Conservation (phyloP, 2,797 vertebrate genomes). For the Pangasius larnaudii region DNA sequence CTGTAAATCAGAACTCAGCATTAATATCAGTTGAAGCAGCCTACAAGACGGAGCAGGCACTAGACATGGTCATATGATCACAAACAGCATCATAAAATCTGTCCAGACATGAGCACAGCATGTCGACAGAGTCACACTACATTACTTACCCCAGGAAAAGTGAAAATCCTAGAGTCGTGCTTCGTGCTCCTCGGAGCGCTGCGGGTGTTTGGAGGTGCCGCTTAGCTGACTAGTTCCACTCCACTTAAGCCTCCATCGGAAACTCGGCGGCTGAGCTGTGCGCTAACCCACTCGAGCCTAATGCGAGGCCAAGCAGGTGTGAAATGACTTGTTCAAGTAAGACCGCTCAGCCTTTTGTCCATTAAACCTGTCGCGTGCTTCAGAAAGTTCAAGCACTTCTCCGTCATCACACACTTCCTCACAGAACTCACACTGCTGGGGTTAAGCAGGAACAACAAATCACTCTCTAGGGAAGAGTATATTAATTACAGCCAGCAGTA, state of each 20-base stretch:
- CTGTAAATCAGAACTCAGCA: not conserved
- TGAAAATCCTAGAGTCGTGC: constrained; percentile 14
- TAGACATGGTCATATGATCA: not conserved
- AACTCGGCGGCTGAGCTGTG: constrained; percentile 42
- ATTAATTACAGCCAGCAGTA: constrained; percentile 33
- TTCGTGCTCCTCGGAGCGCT: constrained; percentile 26
- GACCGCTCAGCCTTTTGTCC: constrained; percentile 46
- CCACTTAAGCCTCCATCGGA: constrained; percentile 52
- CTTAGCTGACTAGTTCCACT: constrained; percentile 50
- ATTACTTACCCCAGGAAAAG: constrained; percentile 44
- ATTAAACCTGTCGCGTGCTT: constrained; percentile 47
- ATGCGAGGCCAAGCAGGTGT: constrained; percentile 50
- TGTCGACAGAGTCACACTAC: constrained; percentile 20
- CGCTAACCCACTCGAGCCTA: constrained; percentile 55
- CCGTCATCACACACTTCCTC: constrained; percentile 12
- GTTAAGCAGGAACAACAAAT: constrained; percentile 46
- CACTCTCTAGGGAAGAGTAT: constrained; percentile 21
- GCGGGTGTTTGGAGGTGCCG: constrained; percentile 48
- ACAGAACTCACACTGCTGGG: constrained; percentile 33
- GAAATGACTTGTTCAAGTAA: constrained; percentile 57
- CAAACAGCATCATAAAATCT: constrained; percentile 29
- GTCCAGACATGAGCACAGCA: constrained; percentile 16
- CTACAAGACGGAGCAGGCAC: not conserved
- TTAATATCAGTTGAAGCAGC: not conserved
- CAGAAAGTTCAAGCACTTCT: constrained; percentile 48